Conservation (phyloP, 2,888 invertebrate species). For the Baronia brevicornis region DNA sequence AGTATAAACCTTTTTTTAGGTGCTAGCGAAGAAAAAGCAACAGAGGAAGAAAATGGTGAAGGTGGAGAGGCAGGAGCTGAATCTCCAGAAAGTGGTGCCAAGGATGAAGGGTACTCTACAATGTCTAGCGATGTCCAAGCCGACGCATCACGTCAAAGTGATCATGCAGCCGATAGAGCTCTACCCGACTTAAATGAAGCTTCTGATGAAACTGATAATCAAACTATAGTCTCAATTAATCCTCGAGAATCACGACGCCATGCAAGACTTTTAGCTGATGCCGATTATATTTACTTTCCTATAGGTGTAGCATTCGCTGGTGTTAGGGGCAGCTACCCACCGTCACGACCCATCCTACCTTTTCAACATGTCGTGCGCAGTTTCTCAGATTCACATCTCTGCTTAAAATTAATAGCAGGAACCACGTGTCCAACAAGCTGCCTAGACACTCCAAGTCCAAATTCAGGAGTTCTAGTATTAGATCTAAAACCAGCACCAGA, state of each 20-base stretch:
- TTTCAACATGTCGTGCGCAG: constrained; percentile 85
- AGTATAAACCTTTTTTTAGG: constrained; percentile 34
- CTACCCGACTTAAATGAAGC: constrained; percentile 84
- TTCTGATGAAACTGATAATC: constrained; percentile 81
- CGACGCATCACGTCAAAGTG: constrained; percentile 78
- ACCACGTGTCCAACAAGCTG: constrained; percentile 71
- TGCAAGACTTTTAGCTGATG: constrained; percentile 76
- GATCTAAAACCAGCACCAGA: constrained; percentile 76
- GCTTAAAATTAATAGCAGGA: constrained; percentile 80
- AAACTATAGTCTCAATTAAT: constrained; percentile 69
- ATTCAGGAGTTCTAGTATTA: constrained; percentile 77
- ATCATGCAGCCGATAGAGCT: constrained; percentile 72
- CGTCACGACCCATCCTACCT: constrained; percentile 79
- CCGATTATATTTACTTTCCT: constrained; percentile 81
- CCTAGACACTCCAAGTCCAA: constrained; percentile 76
- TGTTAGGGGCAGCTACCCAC: constrained; percentile 83
- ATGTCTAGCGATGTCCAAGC: constrained; percentile 89
- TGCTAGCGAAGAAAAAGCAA: constrained; percentile 46
- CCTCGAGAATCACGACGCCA: constrained; percentile 69
- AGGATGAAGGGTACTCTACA: constrained; percentile 89
- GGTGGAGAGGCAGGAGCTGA: constrained; percentile 82
- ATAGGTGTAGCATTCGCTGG: constrained; percentile 78
- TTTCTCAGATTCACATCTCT: constrained; percentile 84
- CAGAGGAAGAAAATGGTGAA: constrained; percentile 65
- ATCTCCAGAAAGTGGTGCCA: constrained; percentile 84